Conservation (phyloP, 1,140 invertebrate genomes). For the Zaprionus vittiger region DNA sequence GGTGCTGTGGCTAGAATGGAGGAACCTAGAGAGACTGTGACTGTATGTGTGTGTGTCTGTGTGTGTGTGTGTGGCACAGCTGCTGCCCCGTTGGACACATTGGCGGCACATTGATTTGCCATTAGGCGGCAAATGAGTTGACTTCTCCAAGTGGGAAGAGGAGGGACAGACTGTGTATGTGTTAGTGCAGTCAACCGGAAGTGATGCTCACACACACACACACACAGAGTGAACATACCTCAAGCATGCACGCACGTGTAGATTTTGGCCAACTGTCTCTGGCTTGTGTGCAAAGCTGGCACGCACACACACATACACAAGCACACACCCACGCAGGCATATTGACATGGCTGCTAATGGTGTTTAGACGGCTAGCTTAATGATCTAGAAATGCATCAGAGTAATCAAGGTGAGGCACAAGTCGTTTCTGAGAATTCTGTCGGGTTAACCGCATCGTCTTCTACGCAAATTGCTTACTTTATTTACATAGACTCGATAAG, state of each 20-base stretch:
- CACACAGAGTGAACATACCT: conserved; percentile 30
- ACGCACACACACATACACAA: conserved; percentile 10
- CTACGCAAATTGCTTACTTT: conserved; percentile 68
- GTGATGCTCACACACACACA: conserved; percentile 49
- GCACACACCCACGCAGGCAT: conserved; percentile 12
- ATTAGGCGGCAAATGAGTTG: conserved; percentile 74
- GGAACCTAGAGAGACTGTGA: background rate
- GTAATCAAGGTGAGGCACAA: conserved; percentile 69
- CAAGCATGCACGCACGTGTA: conserved; percentile 22
- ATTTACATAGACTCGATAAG: conserved; percentile 23
- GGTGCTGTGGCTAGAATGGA: background rate
- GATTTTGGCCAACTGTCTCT: conserved; percentile 25
- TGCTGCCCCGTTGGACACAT: conserved; percentile 37
- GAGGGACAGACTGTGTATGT: conserved; percentile 21
- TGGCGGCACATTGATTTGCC: conserved; percentile 69
- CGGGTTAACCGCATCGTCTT: conserved; percentile 50
- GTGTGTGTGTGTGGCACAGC: conserved; percentile 11
- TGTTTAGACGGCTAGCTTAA: conserved; percentile 72
- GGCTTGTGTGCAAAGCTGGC: conserved; percentile 37
- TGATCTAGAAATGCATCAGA: conserved; percentile 80
- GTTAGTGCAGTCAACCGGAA: conserved; percentile 68
- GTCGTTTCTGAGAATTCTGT: conserved; percentile 34
- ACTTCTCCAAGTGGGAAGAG: conserved; percentile 1
- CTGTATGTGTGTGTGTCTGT: background rate
- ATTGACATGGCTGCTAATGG: conserved; percentile 62